A percentile compares a stretch with the other conserved stretches of the same genome.
These are phyloP conservation scores for Achlya flavicornis DNA, from an alignment of 2,888 invertebrate species.

Conservation along the genomic window DNA sequence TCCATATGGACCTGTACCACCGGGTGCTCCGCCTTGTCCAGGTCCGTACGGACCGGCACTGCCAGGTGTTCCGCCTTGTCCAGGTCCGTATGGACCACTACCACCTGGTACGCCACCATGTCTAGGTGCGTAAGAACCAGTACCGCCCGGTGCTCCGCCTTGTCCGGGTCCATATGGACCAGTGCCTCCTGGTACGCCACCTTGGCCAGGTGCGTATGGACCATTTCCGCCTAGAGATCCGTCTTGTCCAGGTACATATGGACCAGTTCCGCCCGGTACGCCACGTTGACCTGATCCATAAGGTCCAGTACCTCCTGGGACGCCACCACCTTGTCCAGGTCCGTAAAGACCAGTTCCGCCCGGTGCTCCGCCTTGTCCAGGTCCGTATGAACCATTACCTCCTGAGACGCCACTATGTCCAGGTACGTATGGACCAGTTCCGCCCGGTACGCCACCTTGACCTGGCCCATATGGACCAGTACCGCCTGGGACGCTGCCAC, in stretches of 20 bases:
- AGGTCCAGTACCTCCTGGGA: not conserved
- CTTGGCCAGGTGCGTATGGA: slow-evolving; percentile 14
- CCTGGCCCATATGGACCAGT: not conserved
- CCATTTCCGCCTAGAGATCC: not conserved
- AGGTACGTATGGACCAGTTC: slow-evolving; percentile 2
- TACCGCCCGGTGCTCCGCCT: slow-evolving; percentile 9
- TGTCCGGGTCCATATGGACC: slow-evolving; percentile 10
- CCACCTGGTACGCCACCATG: not conserved
- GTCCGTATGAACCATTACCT: not conserved
- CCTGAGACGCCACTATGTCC: not conserved
- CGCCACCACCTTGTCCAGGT: not conserved
- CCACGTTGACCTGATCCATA: slow-evolving; percentile 2
- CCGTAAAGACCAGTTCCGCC: not conserved
- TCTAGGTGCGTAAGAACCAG: not conserved
- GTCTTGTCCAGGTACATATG: slow-evolving; percentile 13
- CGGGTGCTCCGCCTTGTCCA: not conserved
- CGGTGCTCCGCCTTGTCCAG: not conserved
- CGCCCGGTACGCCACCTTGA: not conserved
- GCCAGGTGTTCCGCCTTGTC: not conserved
- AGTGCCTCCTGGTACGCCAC: not conserved
- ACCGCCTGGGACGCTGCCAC: not conserved
- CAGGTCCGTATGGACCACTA: slow-evolving; percentile 5
- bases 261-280: not conserved
- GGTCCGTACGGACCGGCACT: not conserved
- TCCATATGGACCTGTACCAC: not conserved